Evolutionary conservation across 1,140 invertebrate genomes (phyloP), one percentile per base, ranked within the genome.

Genomic region (Trachymyrmex septentrionalis): DNA sequence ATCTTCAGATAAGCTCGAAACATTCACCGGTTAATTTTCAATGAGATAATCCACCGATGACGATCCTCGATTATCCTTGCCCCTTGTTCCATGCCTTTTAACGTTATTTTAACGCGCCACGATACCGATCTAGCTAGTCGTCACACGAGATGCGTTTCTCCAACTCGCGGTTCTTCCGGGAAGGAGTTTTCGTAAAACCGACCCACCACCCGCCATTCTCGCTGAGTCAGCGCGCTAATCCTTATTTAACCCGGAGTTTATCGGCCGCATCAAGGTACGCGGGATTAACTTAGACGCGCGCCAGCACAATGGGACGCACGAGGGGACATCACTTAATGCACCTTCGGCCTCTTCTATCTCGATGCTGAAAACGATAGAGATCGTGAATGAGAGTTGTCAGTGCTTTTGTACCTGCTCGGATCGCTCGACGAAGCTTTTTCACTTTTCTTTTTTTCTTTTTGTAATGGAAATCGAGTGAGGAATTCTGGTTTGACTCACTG

Each of bases 241-340:
- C 92, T 91, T 89, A 92, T 93, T 93, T 93, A 92, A 93, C 89
- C 90, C 53, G 44, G 30, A 87, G 59, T 92, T 88, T 92, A 93
- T 92, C 92, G 63, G 86, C 50, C 57, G 21, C 80, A 91, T 91
- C 90, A 86, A 61, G 72, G 61, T 78, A 21, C 66, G 24, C 71
- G 85, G 91, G 92, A 93, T 93, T 93, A 93, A 92, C 89, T 92
- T 87, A 85, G 91, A 63, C 88, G 78, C 81, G 55, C 44, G 50
- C 34, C 85, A 67, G n/a, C 38, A 89, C 86, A 91, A 91, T 89
- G 61, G 81, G 12, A 50, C 78, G 44, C 55, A 64, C 59, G 61
- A 91, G 86, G 82, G 82, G 66, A 89, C 86, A 80, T 72, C 90
- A 87, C 90, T 91, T 89, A 91, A 82, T 82, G 66, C 27, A 21